Evolutionary conservation across 2,888 invertebrate genomes (phyloP).

Genomic region (Tenthredo distinguenda): DNA sequence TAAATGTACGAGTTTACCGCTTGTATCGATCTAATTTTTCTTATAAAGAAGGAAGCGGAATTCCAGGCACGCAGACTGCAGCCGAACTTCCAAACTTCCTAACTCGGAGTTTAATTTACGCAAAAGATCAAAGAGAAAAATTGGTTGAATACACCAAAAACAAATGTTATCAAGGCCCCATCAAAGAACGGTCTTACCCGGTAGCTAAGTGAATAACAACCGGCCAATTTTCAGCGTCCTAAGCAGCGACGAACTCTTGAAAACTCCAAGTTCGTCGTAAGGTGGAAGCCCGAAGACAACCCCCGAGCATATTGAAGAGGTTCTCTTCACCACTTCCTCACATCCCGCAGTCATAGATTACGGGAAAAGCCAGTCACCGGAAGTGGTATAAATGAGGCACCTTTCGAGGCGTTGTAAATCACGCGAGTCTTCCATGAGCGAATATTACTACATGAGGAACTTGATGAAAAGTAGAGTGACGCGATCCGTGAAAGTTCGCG

Average conservation of each 20-base stretch:
- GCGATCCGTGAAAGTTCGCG: slow-evolving; percentile 7
- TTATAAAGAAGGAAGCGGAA: neutral
- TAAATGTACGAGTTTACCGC: neutral
- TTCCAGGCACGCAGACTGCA: neutral
- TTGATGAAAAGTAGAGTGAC: neutral
- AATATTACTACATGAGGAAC: neutral
- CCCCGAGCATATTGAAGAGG: neutral
- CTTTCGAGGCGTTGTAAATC: neutral
- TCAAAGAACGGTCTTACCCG: neutral
- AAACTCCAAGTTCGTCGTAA: neutral
- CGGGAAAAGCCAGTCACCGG: neutral
- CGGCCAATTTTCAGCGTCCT: neutral
- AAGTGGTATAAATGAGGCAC: slow-evolving; percentile 8
- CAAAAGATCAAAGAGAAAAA: slow-evolving; percentile 10
- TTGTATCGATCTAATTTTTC: neutral
- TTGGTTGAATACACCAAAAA: neutral
- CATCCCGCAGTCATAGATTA: neutral
- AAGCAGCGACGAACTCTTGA: neutral
- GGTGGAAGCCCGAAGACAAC: neutral
- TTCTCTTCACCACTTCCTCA: neutral
- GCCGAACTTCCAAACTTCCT: neutral
- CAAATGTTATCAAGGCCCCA: neutral
- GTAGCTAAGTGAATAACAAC: neutral
- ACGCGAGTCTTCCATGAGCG: neutral
- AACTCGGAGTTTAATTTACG: slow-evolving; percentile 1